Evolutionary conservation across 2,797 vertebrate genomes (phyloP).

Genomic region (Rousettus madagascariensis): DNA sequence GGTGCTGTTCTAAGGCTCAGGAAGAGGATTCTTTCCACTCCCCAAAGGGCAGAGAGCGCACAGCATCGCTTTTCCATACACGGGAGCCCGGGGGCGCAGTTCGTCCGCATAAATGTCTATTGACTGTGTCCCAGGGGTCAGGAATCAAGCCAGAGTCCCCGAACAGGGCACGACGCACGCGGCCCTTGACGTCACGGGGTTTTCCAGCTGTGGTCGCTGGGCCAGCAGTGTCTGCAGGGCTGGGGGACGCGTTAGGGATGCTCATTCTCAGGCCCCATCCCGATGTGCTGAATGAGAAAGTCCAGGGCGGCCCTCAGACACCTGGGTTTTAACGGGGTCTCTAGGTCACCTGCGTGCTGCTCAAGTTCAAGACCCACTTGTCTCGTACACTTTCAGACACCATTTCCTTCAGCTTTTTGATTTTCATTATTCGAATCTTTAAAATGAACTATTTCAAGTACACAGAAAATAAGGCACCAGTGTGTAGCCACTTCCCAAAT

Average conservation of each 20-base stretch:
- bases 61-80: fast-evolving
- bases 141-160: no score
- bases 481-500: background rate
- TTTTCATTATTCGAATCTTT: background rate
- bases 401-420: background rate
- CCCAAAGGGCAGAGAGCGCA: fast-evolving
- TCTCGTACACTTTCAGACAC: background rate
- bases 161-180: fast-evolving
- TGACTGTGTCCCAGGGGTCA: background rate
- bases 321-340: background rate
- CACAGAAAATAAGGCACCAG: background rate
- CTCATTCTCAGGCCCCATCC: no score
- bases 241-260: background rate
- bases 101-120: fast-evolving
- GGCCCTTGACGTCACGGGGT: background rate
- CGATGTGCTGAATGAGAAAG: no score
- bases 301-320: background rate
- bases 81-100: fast-evolving
- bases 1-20: background rate
- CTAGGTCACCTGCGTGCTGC: no score
- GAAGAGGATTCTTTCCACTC: background rate
- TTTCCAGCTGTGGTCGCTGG: background rate
- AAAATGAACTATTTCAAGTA: background rate
- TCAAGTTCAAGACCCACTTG: fast-evolving
- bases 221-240: fast-evolving